Conservation (phyloP, 2,113 vertebrate species). For the Riparia riparia region DNA sequence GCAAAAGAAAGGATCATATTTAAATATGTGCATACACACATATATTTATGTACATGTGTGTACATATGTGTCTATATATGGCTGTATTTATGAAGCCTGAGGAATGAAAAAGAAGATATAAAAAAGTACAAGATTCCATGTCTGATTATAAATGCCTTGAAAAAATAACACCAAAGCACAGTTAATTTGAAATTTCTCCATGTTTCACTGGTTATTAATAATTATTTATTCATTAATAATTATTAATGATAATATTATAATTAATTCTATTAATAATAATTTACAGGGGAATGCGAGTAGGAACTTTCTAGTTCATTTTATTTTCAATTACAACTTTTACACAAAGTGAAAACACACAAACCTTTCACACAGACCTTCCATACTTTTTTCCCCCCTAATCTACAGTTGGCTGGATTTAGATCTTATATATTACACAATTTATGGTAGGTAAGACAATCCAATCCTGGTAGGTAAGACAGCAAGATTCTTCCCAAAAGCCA, state of each 20-base stretch:
- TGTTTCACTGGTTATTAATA: not conserved
- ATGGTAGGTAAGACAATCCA: not conserved
- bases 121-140: not conserved
- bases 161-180: not conserved
- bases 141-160: not conserved
- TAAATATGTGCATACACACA: not conserved
- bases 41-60: accelerated
- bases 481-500: not conserved
- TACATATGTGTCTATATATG: not conserved
- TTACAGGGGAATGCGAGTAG: not conserved
- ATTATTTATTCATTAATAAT: too few species aligned
- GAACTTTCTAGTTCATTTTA: not conserved
- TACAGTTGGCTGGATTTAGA: not conserved
- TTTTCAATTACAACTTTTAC: not conserved
- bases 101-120: not conserved
- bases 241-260: too few species aligned
- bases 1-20: not conserved
- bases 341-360: not conserved
- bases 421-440: not conserved
- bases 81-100: not conserved
- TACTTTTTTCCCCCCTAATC: not conserved
- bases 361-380: not conserved
- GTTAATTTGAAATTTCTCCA: not conserved
- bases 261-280: not conserved
- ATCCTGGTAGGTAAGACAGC: not conserved